A percentile compares a stretch with the other conserved stretches of the same genome.
phyloP scores from a whole-genome alignment of 2,888 invertebrate genomes.

The Aplocera efformata region DNA sequence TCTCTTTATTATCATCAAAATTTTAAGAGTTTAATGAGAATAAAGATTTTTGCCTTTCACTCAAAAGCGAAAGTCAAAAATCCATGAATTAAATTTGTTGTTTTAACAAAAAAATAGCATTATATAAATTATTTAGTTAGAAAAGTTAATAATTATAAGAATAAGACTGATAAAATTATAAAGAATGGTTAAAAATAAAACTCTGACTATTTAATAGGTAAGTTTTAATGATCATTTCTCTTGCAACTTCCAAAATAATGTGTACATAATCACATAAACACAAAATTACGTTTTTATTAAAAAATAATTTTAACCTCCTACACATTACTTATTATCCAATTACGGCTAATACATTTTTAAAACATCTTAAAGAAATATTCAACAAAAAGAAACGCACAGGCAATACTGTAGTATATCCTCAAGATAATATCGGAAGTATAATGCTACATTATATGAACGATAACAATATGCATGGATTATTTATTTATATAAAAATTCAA shows the following conservation, averaged over 20 bases:
- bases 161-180: not conserved
- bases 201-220: slow-evolving; percentile 61
- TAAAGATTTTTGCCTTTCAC: too few species aligned
- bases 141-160: not conserved
- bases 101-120: too few species aligned
- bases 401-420: slow-evolving; percentile 54
- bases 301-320: slow-evolving; percentile 54
- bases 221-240: slow-evolving; percentile 76
- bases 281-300: slow-evolving; percentile 44
- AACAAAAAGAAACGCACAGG: slow-evolving; percentile 53
- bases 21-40: too few species aligned
- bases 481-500: slow-evolving; percentile 59
- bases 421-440: slow-evolving; percentile 49
- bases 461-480: slow-evolving; percentile 62
- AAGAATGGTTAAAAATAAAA: slow-evolving; percentile 30
- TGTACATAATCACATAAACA: slow-evolving; percentile 69
- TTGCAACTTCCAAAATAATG: slow-evolving; percentile 72
- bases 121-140: too few species aligned
- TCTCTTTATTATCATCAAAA: too few species aligned
- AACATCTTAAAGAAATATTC: slow-evolving; percentile 61
- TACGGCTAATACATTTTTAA: slow-evolving; percentile 59
- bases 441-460: slow-evolving; percentile 52
- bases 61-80: too few species aligned
- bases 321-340: slow-evolving; percentile 51
- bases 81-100: too few species aligned